Conservation (phyloP, 2,888 invertebrate genomes). For the Idaea biselata region DNA sequence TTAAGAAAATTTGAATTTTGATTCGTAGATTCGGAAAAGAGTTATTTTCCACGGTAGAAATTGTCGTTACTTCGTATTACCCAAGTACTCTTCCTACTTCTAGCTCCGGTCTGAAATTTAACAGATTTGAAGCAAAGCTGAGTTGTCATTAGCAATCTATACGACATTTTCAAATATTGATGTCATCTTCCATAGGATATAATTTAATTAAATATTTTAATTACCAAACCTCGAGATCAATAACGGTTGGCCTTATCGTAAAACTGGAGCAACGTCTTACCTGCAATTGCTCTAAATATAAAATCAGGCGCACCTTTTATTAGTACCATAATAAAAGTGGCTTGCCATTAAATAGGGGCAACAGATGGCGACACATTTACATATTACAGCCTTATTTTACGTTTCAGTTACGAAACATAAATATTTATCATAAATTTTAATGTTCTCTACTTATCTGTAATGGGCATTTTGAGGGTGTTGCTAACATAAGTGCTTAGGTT, state of each 20-base stretch:
- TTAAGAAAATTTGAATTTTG: too few species aligned
- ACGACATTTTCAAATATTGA: too few species aligned
- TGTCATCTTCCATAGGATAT: too few species aligned
- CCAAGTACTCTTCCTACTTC: too few species aligned
- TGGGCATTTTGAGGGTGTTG: conserved; percentile 1
- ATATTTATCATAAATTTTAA: conserved; percentile 10
- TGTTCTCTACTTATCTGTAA: conserved; percentile 5
- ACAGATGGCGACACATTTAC: conserved; percentile 40
- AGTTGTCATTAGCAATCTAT: too few species aligned
- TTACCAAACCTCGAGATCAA: not conserved
- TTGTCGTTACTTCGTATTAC: too few species aligned
- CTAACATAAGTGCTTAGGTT: not conserved
- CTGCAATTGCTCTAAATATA: conserved; percentile 42
- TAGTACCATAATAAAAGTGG: conserved; percentile 35
- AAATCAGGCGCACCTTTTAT: conserved; percentile 45
- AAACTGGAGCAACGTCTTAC: conserved; percentile 21
- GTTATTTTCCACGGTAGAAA: too few species aligned
- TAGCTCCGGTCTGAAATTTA: too few species aligned
- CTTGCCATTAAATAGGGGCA: conserved; percentile 35
- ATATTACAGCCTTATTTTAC: conserved; percentile 37
- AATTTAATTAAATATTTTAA: not conserved
- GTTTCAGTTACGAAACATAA: conserved; percentile 24
- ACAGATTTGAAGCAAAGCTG: too few species aligned
- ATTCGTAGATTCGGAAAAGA: too few species aligned
- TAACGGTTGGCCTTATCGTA: not conserved